These are phyloP conservation scores for Nebria ingens DNA, from an alignment of 1,140 invertebrate species.

Conservation along the genomic window DNA sequence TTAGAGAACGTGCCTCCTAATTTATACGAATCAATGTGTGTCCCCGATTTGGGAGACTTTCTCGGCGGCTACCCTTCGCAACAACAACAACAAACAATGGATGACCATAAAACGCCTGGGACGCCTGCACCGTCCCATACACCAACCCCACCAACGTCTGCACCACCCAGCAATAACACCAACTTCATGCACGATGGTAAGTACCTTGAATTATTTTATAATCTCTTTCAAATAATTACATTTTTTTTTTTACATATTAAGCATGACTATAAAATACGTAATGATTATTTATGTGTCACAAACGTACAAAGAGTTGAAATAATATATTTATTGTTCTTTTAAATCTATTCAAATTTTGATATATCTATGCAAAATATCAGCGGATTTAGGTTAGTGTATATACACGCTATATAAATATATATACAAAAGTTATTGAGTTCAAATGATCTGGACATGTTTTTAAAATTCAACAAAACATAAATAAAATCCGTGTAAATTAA, in stretches of 20 bases:
- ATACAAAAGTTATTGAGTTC: too few relatives aligned
- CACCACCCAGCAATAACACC: conserved; percentile 32
- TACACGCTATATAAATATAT: too few relatives aligned
- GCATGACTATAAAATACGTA: too few relatives aligned
- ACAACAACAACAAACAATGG: conserved; percentile 17
- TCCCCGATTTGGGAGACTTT: conserved; percentile 64
- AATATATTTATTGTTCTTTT: too few relatives aligned
- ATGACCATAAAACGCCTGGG: conserved; percentile 31
- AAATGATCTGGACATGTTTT: too few relatives aligned
- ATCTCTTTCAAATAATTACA: too few relatives aligned
- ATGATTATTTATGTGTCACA: too few relatives aligned
- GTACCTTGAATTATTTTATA: conserved; percentile 14
- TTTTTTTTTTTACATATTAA: not conserved
- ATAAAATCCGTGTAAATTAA: too few relatives aligned
- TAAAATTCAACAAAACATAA: too few relatives aligned
- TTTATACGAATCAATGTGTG: conserved; percentile 68
- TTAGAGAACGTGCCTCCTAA: conserved; percentile 52
- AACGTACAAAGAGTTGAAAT: too few relatives aligned
- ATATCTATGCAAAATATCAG: not conserved
- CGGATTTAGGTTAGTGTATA: too few relatives aligned
- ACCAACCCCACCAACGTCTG: conserved; percentile 30
- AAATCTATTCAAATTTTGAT: not conserved
- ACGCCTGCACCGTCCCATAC: conserved; percentile 35
- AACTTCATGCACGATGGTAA: conserved; percentile 33
- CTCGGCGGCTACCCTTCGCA: conserved; percentile 43